These are phyloP conservation scores for Bothrops jararaca DNA, from an alignment of 2,113 vertebrate genomes.

Conservation along the genomic window DNA sequence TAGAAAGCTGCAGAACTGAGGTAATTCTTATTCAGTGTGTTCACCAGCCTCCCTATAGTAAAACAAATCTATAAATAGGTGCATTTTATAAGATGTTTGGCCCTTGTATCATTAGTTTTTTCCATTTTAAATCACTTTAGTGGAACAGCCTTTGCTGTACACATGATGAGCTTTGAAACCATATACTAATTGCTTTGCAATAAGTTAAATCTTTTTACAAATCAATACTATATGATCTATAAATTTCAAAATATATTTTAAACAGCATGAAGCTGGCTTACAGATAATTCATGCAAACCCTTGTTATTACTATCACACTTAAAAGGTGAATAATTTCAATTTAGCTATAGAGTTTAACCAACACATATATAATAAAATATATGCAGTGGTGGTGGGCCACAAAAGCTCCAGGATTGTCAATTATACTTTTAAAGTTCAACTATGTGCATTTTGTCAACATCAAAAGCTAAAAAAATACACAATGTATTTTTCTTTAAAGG, in stretches of 20 bases:
- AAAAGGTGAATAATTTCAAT: slow-evolving; percentile 69
- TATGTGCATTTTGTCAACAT: slow-evolving; percentile 71
- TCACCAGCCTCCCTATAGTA: slow-evolving; percentile 83
- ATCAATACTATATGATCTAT: slow-evolving; percentile 73
- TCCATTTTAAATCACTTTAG: slow-evolving; percentile 70
- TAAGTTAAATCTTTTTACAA: slow-evolving; percentile 76
- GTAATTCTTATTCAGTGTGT: slow-evolving; percentile 84
- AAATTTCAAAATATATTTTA: slow-evolving; percentile 67
- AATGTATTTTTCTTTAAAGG: slow-evolving; percentile 65
- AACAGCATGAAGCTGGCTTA: slow-evolving; percentile 80
- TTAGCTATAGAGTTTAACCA: slow-evolving; percentile 68
- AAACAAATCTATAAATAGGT: slow-evolving; percentile 83
- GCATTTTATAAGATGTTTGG: slow-evolving; percentile 76
- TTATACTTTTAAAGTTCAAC: slow-evolving; percentile 73
- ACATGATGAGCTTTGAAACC: slow-evolving; percentile 74
- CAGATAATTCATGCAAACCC: slow-evolving; percentile 74
- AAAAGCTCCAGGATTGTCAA: slow-evolving; percentile 71
- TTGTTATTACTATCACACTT: slow-evolving; percentile 69
- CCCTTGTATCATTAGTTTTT: slow-evolving; percentile 72
- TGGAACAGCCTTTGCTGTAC: slow-evolving; percentile 69
- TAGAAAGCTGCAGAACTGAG: slow-evolving; percentile 84
- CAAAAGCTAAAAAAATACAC: slow-evolving; percentile 73
- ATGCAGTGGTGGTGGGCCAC: slow-evolving; percentile 66
- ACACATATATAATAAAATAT: slow-evolving; percentile 42
- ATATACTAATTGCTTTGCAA: slow-evolving; percentile 70